Conservation (phyloP, 1,140 invertebrate genomes). For the Mamestra configurata region DNA sequence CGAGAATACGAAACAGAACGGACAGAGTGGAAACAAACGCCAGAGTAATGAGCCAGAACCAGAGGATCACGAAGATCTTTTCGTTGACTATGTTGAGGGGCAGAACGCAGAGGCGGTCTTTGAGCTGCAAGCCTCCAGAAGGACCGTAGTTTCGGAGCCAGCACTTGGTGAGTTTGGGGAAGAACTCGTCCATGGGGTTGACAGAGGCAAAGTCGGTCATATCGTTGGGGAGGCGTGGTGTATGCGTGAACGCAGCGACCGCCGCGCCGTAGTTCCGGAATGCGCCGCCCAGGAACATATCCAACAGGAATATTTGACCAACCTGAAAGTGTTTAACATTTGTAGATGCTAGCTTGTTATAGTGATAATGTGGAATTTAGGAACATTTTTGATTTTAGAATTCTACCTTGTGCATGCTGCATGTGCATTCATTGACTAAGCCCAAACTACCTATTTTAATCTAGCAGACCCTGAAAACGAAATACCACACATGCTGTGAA, state of each 20-base stretch:
- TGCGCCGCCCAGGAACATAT: conserved; percentile 92
- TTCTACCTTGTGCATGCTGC: conserved; percentile 1
- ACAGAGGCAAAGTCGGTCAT: conserved; percentile 67
- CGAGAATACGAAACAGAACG: conserved; percentile 89
- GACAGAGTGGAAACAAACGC: conserved; percentile 89
- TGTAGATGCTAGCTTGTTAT: not conserved
- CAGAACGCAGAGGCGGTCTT: conserved; percentile 92
- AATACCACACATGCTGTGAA: too few species aligned
- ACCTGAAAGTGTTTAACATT: conserved; percentile 78
- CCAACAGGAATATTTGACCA: conserved; percentile 89
- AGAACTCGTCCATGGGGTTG: conserved; percentile 89
- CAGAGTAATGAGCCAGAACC: conserved; percentile 94
- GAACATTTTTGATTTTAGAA: not conserved
- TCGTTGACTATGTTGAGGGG: conserved; percentile 94
- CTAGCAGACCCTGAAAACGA: too few species aligned
- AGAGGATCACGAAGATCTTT: conserved; percentile 93
- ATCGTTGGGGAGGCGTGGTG: conserved; percentile 71
- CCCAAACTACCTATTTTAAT: too few species aligned
- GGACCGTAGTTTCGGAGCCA: conserved; percentile 90
- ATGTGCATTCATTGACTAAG: too few species aligned
- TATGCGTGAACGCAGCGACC: conserved; percentile 84
- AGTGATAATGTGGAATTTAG: too few species aligned
- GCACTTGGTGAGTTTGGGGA: conserved; percentile 95
- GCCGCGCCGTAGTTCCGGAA: conserved; percentile 92
- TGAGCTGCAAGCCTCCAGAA: conserved; percentile 89